Evolutionary conservation across 2,113 vertebrate species (phyloP).

Genomic region (Campylomormyrus numenius): DNA sequence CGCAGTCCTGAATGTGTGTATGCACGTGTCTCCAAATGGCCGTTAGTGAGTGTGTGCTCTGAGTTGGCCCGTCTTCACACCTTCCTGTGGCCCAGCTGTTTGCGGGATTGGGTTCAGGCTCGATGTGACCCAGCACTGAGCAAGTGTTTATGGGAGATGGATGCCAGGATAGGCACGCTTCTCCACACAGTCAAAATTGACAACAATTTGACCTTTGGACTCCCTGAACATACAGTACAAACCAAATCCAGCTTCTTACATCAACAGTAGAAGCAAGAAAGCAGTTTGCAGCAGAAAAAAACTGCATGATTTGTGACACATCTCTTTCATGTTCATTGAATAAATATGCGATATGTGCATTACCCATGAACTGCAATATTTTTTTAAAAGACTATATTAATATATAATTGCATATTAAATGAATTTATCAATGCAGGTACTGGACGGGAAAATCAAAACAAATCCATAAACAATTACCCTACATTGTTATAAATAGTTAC

Average conservation of each 20-base stretch:
- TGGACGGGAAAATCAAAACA: neutral
- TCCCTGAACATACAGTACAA: neutral
- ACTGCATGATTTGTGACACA: neutral
- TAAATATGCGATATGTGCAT: neutral
- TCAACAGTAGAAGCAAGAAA: neutral
- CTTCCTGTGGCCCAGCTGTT: neutral
- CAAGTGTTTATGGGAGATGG: neutral
- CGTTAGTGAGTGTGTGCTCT: neutral
- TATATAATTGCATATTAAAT: neutral
- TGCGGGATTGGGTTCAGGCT: neutral
- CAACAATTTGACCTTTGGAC: neutral
- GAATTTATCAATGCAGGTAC: neutral
- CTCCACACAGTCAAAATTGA: neutral
- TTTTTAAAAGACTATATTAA: neutral
- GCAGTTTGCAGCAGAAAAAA: neutral
- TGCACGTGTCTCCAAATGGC: neutral
- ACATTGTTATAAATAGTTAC: constrained; percentile 2
- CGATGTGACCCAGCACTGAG: neutral
- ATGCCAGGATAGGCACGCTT: neutral
- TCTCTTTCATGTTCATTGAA: neutral
- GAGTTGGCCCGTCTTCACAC: neutral
- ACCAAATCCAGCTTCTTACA: neutral
- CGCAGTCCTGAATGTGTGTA: neutral
- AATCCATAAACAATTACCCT: neutral
- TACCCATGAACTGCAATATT: neutral